A percentile compares a stretch with the other conserved stretches of the same genome.
These are phyloP conservation scores for Mantis religiosa DNA, from an alignment of 2,888 invertebrate genomes.

Conservation along the genomic window DNA sequence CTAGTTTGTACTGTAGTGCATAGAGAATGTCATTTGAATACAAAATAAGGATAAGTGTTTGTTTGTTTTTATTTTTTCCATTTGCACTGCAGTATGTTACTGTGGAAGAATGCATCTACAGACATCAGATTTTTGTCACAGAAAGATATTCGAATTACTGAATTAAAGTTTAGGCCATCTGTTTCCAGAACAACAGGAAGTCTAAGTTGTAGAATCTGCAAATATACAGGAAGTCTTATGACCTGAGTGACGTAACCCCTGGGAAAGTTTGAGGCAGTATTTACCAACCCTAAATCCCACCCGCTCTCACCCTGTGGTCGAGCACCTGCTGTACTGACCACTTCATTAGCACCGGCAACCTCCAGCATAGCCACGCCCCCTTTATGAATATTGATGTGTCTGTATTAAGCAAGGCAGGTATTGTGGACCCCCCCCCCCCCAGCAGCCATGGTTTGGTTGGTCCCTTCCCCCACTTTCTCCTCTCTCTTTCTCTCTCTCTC, in stretches of 20 bases:
- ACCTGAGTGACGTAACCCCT: background rate
- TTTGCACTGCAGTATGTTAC: too few relatives aligned
- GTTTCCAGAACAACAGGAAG: background rate
- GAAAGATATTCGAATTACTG: too few relatives aligned
- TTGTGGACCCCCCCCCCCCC: background rate
- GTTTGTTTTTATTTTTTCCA: too few relatives aligned
- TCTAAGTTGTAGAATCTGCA: background rate
- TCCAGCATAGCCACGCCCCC: background rate
- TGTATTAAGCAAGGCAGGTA: conserved; percentile 7
- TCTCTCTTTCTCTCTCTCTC: background rate
- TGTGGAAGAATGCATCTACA: too few relatives aligned
- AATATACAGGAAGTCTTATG: background rate
- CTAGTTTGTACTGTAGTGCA: too few relatives aligned
- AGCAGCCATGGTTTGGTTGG: background rate
- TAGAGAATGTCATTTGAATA: too few relatives aligned
- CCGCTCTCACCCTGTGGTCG: background rate
- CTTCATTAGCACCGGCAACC: conserved; percentile 24
- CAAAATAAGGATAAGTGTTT: too few relatives aligned
- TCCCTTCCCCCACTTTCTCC: background rate
- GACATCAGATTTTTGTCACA: too few relatives aligned
- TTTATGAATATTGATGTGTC: conserved; percentile 16
- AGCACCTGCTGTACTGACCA: conserved; percentile 23
- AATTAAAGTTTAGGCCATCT: too few relatives aligned
- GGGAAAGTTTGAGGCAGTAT: background rate
- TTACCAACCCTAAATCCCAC: background rate